Percentiles rank a stretch among this genome's conserved stretches.
Evolutionary conservation across 2,797 vertebrate species (phyloP).

Genomic region (Vipera latastei): DNA sequence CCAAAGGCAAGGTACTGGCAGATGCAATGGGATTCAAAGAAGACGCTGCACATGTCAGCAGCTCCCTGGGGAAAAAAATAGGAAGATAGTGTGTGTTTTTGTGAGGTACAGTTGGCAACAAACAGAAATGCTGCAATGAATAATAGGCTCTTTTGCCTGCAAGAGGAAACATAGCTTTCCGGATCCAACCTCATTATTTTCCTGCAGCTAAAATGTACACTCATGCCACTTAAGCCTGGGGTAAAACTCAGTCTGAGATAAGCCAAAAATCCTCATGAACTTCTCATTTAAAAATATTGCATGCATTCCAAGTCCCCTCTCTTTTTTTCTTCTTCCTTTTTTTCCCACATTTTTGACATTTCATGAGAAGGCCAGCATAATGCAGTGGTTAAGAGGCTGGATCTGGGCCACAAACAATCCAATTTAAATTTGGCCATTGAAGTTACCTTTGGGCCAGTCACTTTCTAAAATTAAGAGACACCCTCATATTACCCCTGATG

Average conservation of each 20-base stretch:
- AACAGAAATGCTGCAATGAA: slow-evolving; percentile 42
- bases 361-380: neutral
- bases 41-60: slow-evolving; percentile 63
- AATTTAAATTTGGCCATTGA: neutral
- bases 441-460: neutral
- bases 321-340: no score
- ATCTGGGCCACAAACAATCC: neutral
- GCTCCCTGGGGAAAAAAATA: slow-evolving; percentile 53
- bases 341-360: neutral
- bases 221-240: neutral
- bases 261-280: neutral
- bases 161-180: slow-evolving; percentile 33
- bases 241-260: neutral
- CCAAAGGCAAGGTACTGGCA: slow-evolving; percentile 63
- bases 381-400: neutral
- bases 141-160: slow-evolving; percentile 45
- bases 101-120: slow-evolving; percentile 53
- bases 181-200: neutral
- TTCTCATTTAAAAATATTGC: neutral
- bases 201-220: neutral
- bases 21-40: slow-evolving; percentile 61
- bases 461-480: neutral
- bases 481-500: neutral
- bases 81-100: slow-evolving; percentile 58
- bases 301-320: neutral